Percentiles rank a stretch among this genome's conserved stretches.
Conservation (phyloP, 2,888 invertebrate genomes). For the Unio pictorum region DNA sequence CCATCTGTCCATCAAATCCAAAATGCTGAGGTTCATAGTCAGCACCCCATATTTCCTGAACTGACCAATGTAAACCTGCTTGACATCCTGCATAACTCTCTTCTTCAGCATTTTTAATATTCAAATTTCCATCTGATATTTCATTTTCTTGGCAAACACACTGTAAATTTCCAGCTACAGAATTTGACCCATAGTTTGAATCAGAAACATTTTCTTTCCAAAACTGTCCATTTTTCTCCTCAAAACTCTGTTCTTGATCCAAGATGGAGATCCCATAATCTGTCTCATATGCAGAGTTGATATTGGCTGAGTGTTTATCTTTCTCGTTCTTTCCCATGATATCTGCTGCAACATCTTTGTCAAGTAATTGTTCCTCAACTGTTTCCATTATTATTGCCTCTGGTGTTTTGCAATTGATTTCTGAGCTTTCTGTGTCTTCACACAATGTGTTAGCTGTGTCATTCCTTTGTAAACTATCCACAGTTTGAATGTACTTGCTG, state of each 20-base stretch:
- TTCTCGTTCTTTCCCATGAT: slow-evolving; percentile 13
- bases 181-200: too few species aligned
- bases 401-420: slow-evolving; percentile 19
- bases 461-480: slow-evolving; percentile 25
- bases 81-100: too few species aligned
- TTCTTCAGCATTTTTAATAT: too few species aligned
- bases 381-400: slow-evolving; percentile 29
- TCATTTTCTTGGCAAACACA: too few species aligned
- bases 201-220: too few species aligned
- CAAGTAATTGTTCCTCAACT: slow-evolving; percentile 33
- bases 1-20: background rate
- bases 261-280: slow-evolving; percentile 26
- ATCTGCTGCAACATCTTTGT: slow-evolving; percentile 18
- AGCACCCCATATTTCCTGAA: slow-evolving; percentile 1
- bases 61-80: too few species aligned
- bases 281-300: slow-evolving; percentile 38
- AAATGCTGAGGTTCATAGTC: slow-evolving; percentile 2
- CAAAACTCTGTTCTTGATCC: background rate
- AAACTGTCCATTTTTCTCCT: too few species aligned
- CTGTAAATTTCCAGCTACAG: too few species aligned
- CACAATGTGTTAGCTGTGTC: slow-evolving; percentile 6
- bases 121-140: too few species aligned
- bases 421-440: slow-evolving; percentile 6
- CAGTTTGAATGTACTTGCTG: slow-evolving; percentile 77
- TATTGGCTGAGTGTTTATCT: slow-evolving; percentile 31